These are phyloP conservation scores for Drosophila barbarae DNA, from an alignment of 2,888 invertebrate species.

Conservation along the genomic window DNA sequence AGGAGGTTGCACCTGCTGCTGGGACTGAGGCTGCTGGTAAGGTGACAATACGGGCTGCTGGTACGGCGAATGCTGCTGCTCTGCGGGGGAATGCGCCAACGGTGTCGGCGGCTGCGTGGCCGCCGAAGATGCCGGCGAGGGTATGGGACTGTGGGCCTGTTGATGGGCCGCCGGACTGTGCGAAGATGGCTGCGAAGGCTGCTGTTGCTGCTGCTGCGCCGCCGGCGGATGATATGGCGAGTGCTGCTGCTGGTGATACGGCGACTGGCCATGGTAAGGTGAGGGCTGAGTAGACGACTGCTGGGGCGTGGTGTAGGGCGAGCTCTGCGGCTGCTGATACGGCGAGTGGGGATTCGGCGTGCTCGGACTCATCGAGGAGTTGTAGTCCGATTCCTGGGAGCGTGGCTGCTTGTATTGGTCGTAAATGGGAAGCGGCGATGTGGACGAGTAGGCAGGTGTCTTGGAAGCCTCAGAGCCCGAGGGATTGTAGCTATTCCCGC, in stretches of 20 bases:
- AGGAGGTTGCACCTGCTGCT: conserved; percentile 69
- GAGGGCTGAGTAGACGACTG: conserved; percentile 67
- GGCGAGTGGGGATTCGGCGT: conserved; percentile 81
- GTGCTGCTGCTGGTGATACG: conserved; percentile 74
- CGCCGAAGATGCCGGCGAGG: conserved; percentile 76
- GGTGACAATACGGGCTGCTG: conserved; percentile 80
- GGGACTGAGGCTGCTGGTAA: conserved; percentile 77
- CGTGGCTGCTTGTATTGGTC: conserved; percentile 82
- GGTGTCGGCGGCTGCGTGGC: conserved; percentile 76
- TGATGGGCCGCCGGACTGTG: conserved; percentile 68
- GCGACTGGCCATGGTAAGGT: conserved; percentile 79
- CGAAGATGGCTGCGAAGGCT: conserved; percentile 43
- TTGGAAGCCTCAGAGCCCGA: conserved; percentile 78
- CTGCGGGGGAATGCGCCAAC: conserved; percentile 74
- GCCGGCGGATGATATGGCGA: conserved; percentile 60
- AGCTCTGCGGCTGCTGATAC: conserved; percentile 81
- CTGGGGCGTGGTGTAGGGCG: conserved; percentile 79
- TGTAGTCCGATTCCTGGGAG: conserved; percentile 82
- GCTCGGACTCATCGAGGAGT: conserved; percentile 81
- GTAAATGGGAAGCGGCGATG: conserved; percentile 79
- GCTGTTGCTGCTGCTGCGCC: conserved; percentile 43
- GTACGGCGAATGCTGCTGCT: conserved; percentile 80
- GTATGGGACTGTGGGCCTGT: conserved; percentile 74
- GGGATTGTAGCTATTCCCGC: conserved; percentile 78
- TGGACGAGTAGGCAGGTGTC: conserved; percentile 77